Conservation (phyloP, 2,888 invertebrate genomes). For the Choreutis nemorana region DNA sequence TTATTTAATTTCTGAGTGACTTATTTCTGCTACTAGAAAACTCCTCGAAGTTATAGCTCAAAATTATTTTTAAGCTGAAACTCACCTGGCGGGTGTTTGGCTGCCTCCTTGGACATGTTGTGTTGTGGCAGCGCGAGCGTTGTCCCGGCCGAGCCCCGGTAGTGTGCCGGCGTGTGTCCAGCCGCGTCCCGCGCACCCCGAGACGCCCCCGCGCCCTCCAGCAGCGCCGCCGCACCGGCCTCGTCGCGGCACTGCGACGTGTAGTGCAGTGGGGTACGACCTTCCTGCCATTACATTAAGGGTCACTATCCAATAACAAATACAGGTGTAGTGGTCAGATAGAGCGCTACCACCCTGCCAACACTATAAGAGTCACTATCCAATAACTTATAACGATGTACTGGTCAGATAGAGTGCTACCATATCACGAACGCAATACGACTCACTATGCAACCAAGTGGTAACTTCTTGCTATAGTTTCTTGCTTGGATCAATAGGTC, state of each 20-base stretch:
- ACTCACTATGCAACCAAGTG: too few species aligned
- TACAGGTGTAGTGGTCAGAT: too few species aligned
- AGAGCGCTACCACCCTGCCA: too few species aligned
- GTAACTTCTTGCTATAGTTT: too few species aligned
- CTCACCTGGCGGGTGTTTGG: conserved; percentile 38
- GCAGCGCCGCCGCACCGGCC: conserved; percentile 75
- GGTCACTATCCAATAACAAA: too few species aligned
- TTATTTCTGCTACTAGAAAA: too few species aligned
- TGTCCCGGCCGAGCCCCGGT: conserved; percentile 28
- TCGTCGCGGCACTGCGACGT: conserved; percentile 80
- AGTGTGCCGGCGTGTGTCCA: conserved; percentile 48
- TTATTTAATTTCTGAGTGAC: conserved; percentile 5
- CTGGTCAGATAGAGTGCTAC: too few species aligned
- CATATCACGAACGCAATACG: too few species aligned
- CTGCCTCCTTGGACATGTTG: conserved; percentile 35
- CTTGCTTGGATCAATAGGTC: too few species aligned
- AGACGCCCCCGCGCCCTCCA: conserved; percentile 84
- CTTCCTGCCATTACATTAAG: conserved; percentile 34
- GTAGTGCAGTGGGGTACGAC: conserved; percentile 84
- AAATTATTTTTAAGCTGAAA: conserved; percentile 5
- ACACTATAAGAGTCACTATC: too few species aligned
- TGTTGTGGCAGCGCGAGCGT: conserved; percentile 36
- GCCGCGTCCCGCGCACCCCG: conserved; percentile 82
- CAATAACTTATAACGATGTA: too few species aligned
- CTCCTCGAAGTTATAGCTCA: not conserved